Conservation (phyloP, 2,113 vertebrate genomes). For the Ailurus styani region DNA sequence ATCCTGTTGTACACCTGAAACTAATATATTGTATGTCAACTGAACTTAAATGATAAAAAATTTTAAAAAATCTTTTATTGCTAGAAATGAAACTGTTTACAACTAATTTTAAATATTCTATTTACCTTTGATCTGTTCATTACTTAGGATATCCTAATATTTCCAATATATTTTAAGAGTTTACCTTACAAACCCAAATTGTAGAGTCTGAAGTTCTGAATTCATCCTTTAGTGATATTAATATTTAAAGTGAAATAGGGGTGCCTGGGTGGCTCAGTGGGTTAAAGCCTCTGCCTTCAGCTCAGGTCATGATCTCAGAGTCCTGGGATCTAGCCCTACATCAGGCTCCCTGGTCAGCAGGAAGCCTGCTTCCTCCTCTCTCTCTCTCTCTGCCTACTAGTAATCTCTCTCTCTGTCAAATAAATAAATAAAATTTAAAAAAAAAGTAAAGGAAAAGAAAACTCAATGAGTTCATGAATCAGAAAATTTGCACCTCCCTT, state of each 20-base stretch:
- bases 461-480: background rate
- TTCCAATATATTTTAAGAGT: background rate
- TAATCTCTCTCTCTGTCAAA: too few relatives aligned
- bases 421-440: too few relatives aligned
- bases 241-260: conserved; percentile 9
- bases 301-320: too few relatives aligned
- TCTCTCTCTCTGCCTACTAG: too few relatives aligned
- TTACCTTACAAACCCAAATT: background rate
- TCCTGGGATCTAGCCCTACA: too few relatives aligned
- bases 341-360: too few relatives aligned
- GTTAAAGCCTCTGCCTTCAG: too few relatives aligned
- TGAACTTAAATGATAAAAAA: background rate
- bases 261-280: too few relatives aligned
- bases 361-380: too few relatives aligned
- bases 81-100: background rate
- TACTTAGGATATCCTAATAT: background rate
- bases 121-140: background rate
- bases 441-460: background rate
- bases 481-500: background rate
- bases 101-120: background rate
- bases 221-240: background rate
- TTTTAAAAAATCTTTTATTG: background rate
- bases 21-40: background rate
- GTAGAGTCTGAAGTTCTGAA: background rate
- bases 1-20: background rate